phyloP scores from a whole-genome alignment of 1,140 invertebrate species.

The Anagrus nilaparvatae region DNA sequence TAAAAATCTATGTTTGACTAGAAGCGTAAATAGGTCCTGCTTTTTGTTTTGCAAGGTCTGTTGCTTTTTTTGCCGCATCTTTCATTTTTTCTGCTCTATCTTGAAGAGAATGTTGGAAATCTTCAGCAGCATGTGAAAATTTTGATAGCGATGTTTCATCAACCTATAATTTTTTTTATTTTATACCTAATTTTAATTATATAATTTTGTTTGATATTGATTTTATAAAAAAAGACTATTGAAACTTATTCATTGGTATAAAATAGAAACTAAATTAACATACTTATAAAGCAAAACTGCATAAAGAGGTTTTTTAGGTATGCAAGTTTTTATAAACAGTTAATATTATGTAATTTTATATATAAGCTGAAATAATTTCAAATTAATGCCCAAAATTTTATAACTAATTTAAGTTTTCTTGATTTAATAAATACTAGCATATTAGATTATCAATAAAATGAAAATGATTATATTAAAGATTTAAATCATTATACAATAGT shows the following conservation, averaged over 20 bases:
- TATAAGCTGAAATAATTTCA: neutral
- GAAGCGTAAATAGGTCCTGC: slow-evolving; percentile 50
- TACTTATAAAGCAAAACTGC: neutral
- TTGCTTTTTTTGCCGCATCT: slow-evolving; percentile 63
- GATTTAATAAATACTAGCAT: neutral
- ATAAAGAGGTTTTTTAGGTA: neutral
- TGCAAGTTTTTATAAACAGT: neutral
- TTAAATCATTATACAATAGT: no score
- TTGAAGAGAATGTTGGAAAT: slow-evolving; percentile 35
- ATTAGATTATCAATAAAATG: no score
- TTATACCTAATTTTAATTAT: no score
- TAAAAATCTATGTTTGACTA: slow-evolving; percentile 40
- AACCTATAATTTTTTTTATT: no score
- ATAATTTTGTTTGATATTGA: no score
- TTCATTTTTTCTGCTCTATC: slow-evolving; percentile 56
- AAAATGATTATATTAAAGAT: no score
- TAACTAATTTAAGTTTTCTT: neutral
- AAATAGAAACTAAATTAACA: slow-evolving; percentile 1
- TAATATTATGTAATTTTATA: slow-evolving; percentile 1
- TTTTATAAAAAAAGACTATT: neutral
- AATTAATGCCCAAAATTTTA: neutral
- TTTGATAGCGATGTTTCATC: slow-evolving; percentile 26
- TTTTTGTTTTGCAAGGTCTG: slow-evolving; percentile 64
- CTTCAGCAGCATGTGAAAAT: slow-evolving; percentile 31
- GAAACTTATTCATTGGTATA: neutral